phyloP scores from a whole-genome alignment of 2,888 invertebrate species.

The Drosophila yooni region DNA sequence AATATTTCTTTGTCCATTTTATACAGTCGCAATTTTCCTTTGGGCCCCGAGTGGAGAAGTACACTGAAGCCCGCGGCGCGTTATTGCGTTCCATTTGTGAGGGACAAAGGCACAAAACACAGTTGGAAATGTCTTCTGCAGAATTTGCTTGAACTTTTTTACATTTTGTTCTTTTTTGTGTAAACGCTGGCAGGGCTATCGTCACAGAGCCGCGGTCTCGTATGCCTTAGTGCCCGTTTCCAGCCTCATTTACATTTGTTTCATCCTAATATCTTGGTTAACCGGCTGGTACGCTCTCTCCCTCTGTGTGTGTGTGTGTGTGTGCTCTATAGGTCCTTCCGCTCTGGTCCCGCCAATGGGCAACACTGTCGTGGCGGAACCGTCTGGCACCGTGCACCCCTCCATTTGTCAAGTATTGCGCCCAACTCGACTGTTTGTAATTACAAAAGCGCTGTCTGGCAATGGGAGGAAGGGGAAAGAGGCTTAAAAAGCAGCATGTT shows the following conservation, averaged over 20 bases:
- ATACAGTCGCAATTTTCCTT: slow-evolving; percentile 33
- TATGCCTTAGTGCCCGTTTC: slow-evolving; percentile 15
- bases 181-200: slow-evolving; percentile 42
- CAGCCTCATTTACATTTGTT: slow-evolving; percentile 74
- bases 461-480: slow-evolving; percentile 39
- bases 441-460: slow-evolving; percentile 59
- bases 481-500: slow-evolving; percentile 68
- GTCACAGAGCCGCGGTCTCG: slow-evolving; percentile 18
- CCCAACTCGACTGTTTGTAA: slow-evolving; percentile 77
- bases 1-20: slow-evolving; percentile 42
- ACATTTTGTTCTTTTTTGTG: slow-evolving; percentile 23
- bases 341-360: slow-evolving; percentile 11
- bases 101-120: slow-evolving; percentile 51
- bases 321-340: slow-evolving; percentile 15
- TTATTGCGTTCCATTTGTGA: slow-evolving; percentile 59
- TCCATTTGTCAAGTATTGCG: slow-evolving; percentile 75
- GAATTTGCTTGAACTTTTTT: slow-evolving; percentile 50
- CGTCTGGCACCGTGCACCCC: slow-evolving; percentile 18
- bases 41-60: slow-evolving; percentile 10
- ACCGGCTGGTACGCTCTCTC: slow-evolving; percentile 56
- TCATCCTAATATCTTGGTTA: slow-evolving; percentile 79
- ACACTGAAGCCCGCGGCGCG: slow-evolving; percentile 52
- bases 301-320: not conserved
- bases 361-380: slow-evolving; percentile 5
- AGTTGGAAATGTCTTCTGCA: slow-evolving; percentile 75